Evolutionary conservation across 2,797 vertebrate genomes (phyloP), one percentile per base, ranked within the genome.

Genomic region (Merluccius polli): DNA sequence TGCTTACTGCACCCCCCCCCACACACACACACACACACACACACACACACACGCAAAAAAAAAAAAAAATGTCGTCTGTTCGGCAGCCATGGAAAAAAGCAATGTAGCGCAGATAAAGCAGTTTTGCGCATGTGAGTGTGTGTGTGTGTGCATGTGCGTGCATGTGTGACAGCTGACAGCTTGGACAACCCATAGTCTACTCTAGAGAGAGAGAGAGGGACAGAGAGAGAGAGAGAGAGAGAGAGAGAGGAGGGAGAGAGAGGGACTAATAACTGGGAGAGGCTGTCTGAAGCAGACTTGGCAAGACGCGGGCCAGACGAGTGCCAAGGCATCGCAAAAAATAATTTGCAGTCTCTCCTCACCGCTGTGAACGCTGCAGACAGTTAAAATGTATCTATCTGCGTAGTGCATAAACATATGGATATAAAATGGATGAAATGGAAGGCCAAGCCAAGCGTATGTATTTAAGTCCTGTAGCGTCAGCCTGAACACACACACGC

Each of bases 271-370:
- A 63, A 74, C 76, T 77, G 77, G 75, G 79, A 85, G 82, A 77
- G 68, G 71, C 48, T 71, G 78, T 80, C 83, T 79, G 84, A 85
- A 84, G 86, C 73, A 75, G 79, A 41, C 38, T 76, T 92, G 91
- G 91, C 89, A 85, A 83, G 38, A 24, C 2, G 1, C 12, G 24
- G 77, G 74, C 68, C 32, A 63, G 36, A 27, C 1, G 44, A 73
- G 76, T 73, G 88, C 90, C 89, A 92, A 89, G 78, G 78, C 87
- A 83, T 83, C 82, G 73, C 85, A 24, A 90, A 90, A 93, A 80
- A 89, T 90, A 85, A 91, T 93, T 92, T 89, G 88, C 92, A 93
- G 93, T 89, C 86, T 81, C 81, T 30, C 83, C 59, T 63, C 12
- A 27, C 59, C 59, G 59, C 59, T 27, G 11, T 27, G 59, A 27